Conservation (phyloP, 2,797 vertebrate genomes). For the Helicolenus hilgendorfi region DNA sequence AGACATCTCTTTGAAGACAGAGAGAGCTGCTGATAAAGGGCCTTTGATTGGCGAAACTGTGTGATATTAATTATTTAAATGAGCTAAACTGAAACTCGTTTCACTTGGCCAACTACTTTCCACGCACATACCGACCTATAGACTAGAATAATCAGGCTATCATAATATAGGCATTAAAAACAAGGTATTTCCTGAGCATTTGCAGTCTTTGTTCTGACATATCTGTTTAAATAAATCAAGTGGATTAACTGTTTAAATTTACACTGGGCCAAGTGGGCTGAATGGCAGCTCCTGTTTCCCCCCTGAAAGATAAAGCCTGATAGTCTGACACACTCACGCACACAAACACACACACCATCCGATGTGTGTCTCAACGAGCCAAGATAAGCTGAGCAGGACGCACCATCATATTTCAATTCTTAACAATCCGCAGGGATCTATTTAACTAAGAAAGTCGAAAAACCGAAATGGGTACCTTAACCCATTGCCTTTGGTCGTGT, state of each 20-base stretch:
- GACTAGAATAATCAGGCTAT: not conserved
- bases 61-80: constrained; percentile 42
- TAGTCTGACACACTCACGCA: not conserved
- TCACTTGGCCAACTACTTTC: not conserved
- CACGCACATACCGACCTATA: not conserved
- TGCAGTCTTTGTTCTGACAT: not conserved
- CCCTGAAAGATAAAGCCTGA: constrained; percentile 46
- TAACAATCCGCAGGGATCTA: not conserved
- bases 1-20: constrained; percentile 46
- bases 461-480: no score
- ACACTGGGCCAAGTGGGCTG: constrained; percentile 16
- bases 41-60: constrained; percentile 43
- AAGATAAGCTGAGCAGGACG: constrained; percentile 5
- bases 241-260: constrained; percentile 27
- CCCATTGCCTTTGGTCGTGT: no score
- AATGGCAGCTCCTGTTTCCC: constrained; percentile 49
- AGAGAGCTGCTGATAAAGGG: constrained; percentile 18
- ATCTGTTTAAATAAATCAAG: not conserved
- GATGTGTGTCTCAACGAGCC: constrained; percentile 30
- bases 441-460: not conserved
- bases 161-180: not conserved
- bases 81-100: constrained; percentile 6
- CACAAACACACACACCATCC: not conserved
- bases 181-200: not conserved
- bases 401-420: constrained; percentile 2